Conservation (phyloP, 2,888 invertebrate genomes). For the Oasisia sp. region DNA sequence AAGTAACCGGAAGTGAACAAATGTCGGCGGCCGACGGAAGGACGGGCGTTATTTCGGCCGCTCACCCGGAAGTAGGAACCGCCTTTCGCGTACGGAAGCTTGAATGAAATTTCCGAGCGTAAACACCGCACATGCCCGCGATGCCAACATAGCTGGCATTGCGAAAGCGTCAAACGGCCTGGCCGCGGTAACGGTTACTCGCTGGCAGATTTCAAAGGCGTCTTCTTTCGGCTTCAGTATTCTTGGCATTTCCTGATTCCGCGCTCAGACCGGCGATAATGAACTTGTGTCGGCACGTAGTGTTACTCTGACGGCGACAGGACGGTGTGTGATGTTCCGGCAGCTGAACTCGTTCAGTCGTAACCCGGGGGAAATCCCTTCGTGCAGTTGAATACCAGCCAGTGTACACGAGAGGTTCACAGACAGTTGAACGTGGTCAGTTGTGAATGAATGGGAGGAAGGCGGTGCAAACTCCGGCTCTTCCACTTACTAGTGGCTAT, state of each 20-base stretch:
- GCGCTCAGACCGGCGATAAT: too few relatives aligned
- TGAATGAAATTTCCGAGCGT: background rate
- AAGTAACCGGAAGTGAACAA: background rate
- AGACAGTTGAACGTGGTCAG: background rate
- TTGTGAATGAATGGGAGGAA: too few relatives aligned
- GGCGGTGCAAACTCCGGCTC: too few relatives aligned
- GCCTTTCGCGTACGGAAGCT: background rate
- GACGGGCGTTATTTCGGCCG: background rate
- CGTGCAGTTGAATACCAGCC: background rate
- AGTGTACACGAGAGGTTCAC: background rate
- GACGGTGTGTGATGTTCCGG: background rate
- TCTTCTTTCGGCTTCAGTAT: background rate
- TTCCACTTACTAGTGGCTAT: too few relatives aligned
- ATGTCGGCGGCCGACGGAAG: background rate
- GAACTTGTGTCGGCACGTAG: too few relatives aligned
- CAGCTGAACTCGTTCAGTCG: background rate
- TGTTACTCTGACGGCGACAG: too few relatives aligned
- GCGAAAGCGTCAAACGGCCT: background rate
- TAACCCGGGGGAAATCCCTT: background rate
- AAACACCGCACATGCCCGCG: background rate
- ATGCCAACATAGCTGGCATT: background rate
- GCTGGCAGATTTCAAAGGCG: background rate
- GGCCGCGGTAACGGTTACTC: background rate
- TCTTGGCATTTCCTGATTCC: background rate
- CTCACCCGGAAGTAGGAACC: background rate